Percentiles rank a stretch among this genome's conserved stretches.
phyloP scores from a whole-genome alignment of 2,113 vertebrate species.

The Poecilia latipinna region DNA sequence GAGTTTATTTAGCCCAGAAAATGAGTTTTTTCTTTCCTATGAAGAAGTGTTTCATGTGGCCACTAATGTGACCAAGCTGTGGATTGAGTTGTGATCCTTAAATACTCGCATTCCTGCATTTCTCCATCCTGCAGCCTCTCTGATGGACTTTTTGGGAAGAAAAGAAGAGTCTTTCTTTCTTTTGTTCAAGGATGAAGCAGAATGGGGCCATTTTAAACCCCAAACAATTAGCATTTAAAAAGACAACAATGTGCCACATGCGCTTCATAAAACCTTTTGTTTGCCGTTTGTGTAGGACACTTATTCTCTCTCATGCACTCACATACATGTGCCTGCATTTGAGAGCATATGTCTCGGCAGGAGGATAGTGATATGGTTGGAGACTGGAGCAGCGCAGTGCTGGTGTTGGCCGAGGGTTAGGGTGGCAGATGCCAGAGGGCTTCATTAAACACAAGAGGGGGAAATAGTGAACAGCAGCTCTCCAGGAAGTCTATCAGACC shows the following conservation, averaged over 20 bases:
- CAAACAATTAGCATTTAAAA: conserved; percentile 68
- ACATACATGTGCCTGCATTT: conserved; percentile 21
- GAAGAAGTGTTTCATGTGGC: conserved; percentile 57
- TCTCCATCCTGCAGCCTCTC: conserved; percentile 50
- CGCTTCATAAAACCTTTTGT: conserved; percentile 66
- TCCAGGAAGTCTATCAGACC: conserved; percentile 71
- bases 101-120: conserved; percentile 48
- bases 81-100: conserved; percentile 58
- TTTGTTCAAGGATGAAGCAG: conserved; percentile 71
- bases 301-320: conserved; percentile 35
- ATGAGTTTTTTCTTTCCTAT: conserved; percentile 35
- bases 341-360: conserved; percentile 43
- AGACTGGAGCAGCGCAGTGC: conserved; percentile 49
- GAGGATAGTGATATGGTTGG: conserved; percentile 40
- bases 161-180: conserved; percentile 37
- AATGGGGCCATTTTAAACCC: conserved; percentile 66
- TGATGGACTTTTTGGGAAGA: conserved; percentile 42
- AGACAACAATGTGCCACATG: conserved; percentile 58
- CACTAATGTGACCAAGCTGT: conserved; percentile 32
- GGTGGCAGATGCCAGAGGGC: conserved; percentile 73
- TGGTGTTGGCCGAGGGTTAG: conserved; percentile 59
- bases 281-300: conserved; percentile 58
- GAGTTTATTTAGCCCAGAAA: conserved; percentile 52
- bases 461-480: conserved; percentile 62
- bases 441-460: conserved; percentile 71